Base-by-base conservation (phyloP, 2,113 vertebrate species). In the Ornithorhynchus anatinus region DNA sequence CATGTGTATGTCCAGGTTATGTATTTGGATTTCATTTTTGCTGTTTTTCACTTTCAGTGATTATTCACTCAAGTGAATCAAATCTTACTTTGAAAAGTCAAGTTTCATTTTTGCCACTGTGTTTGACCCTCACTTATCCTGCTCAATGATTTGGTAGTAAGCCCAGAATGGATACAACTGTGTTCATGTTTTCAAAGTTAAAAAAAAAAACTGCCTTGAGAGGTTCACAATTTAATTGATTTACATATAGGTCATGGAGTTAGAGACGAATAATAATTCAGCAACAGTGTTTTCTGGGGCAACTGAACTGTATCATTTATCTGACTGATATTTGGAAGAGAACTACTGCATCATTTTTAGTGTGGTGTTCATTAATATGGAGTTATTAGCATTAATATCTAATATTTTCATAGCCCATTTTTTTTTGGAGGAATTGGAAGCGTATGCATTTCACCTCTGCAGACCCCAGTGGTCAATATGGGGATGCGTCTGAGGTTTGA, bases 1-100 rank as follows among this genome's bases (percentile, higher is more conserved):
- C 48, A 61, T 43, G 7, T 69, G 25, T 42, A 51, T 1, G 29
- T 13, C n/a, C n/a, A n/a, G n/a, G n/a, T n/a, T n/a, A n/a, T n/a
- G 15, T 25, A 52, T 44, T 25, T 22, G 15, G 37, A 69, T 64
- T 67, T 79, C 15, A 14, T 8, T 44, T 54, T 45, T 37, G 77
- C n/a, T n/a, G n/a, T 48, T 81, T 1, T 16, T 35, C 16, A 20
- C 15, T 69, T 31, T 33, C 65, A 42, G 53, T 23, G 23, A 71
- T 39, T 60, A 58, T 43, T 32, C 13, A 14, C 1, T 37, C 57
- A 66, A 5, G 16, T 36, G 33, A 5, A 57, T 39, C 23, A 40
- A 53, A 59, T 59, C 32, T 72, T n/a, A 63, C 11, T 69, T 72
- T 62, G 59, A 32, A 61, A 76, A 84, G 47, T 2, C 0, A 39